Conservation (phyloP, 1,140 invertebrate genomes). For the Popillia japonica region DNA sequence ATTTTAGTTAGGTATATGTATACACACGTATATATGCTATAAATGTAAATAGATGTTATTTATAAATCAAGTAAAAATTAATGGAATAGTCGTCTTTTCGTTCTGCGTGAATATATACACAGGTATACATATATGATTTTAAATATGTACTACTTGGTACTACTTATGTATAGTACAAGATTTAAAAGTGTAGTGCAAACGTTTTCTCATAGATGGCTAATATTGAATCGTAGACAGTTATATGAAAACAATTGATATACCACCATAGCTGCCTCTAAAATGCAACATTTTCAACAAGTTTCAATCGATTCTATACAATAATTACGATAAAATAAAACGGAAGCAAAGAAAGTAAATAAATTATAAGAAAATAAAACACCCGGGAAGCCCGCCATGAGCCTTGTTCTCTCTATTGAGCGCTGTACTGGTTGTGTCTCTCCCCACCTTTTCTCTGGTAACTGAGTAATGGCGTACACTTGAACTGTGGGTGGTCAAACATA, state of each 20-base stretch:
- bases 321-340: neutral
- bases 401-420: constrained; percentile 48
- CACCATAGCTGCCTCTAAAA: neutral
- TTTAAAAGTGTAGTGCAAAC: neutral
- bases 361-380: constrained; percentile 28
- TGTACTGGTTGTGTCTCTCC: constrained; percentile 31
- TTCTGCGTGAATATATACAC: too few relatives aligned
- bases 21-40: too few relatives aligned
- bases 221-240: neutral
- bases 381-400: constrained; percentile 44
- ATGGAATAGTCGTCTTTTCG: too few relatives aligned
- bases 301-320: neutral
- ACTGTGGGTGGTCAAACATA: constrained; percentile 54
- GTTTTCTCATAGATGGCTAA: neutral
- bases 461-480: constrained; percentile 52
- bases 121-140: too few relatives aligned
- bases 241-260: neutral
- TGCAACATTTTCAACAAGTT: neutral
- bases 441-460: constrained; percentile 39
- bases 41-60: too few relatives aligned
- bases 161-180: too few relatives aligned
- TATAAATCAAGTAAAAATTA: too few relatives aligned
- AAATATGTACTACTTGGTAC: too few relatives aligned
- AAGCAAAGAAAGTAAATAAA: neutral
- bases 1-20: too few relatives aligned